Base-by-base conservation (phyloP, 1,140 invertebrate genomes). In the Platyura marginata region DNA sequence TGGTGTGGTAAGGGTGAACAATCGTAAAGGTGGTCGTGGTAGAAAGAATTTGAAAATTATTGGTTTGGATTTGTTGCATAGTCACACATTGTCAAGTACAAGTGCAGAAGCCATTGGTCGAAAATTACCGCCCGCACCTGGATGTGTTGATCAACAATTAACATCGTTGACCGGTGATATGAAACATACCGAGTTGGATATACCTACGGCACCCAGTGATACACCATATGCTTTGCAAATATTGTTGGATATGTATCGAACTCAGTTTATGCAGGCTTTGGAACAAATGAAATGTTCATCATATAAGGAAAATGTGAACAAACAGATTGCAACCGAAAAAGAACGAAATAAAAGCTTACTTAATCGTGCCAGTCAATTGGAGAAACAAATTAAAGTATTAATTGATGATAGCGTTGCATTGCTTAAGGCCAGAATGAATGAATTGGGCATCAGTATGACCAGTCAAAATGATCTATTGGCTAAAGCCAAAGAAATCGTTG, bases 401-500 rank as follows among this genome's bases (percentile, higher is more conserved):
- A 90, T 91, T 45, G 81, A 87, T 50, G 88, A 94, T 55, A 91
- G 89, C 53, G 85, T 93, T n/a, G 77, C 76, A 18, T 63, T 93
- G 33, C 63, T 96, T 8, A 88, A 91, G 57, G 76, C 79, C n/a
- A 70, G 89, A 41, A 86, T 95, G 76, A 80, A 75, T 45, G 89
- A 94, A 59, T 66, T 96, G 46, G 88, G 83, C 43, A 91, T 93
- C 48, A 77, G 85, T 56, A 78, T 77, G 3, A 81, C 77, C 23
- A 80, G 75, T 43, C 83, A 85, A 0, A 78, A 81, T 23, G 88
- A 93, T 62, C 66, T 94, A 40, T 66, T 93, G 10, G 75, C 78
- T 1, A 88, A 90, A 62, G 86, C 88, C 21, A 92, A 93, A 61
- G 85, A 91, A 62, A 94, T 95, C 49, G 87, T 93, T 6, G 71